Evolutionary conservation across 2,113 vertebrate genomes (phyloP), one percentile per base, ranked within the genome.

Genomic region (Rhinolophus ferrumequinum): DNA sequence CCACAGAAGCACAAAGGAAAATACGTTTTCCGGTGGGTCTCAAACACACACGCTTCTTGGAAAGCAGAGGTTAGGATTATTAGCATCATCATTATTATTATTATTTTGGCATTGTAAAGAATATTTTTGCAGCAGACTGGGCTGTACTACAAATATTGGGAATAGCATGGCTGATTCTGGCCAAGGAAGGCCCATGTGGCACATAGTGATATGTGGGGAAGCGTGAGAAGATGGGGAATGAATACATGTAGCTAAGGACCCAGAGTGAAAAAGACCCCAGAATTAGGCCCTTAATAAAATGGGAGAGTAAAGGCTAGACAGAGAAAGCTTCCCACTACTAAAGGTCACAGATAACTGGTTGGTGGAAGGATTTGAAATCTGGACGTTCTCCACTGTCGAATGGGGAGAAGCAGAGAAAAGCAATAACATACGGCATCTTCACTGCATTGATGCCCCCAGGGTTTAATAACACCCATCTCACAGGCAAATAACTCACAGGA

Each of bases 21-120:
- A 88, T 28, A 30, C 22, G 21, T 62, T 88, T 97, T 72, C 7
- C 10, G 56, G 28, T 41, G 35, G 64, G 12, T 44, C 88, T 85
- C 79, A 41, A 35, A 95, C 73, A 52, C 41, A 79, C 21, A 76
- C 0, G 2, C 41, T 97, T 77, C 60, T 96, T 88, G 18, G 90
- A 96, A 90, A 96, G 76, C 80, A 84, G 64, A 60, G 81, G 30
- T 35, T 92, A 22, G 3, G 8, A 8, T 58, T 58, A 9, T 58
- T 24, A 50, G 9, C 13, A 50, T 50, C 13, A 50, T 50, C 12
- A 50, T 50, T 50, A 50, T 50, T 13, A 50, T 50, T 50, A 58
- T 58, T 52, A 38, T 77, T 66, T 44, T 47, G 2, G 2, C 24
- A 41, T 88, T 72, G 5, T 64, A 30, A 93, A 47, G 66, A 81